Evolutionary conservation across 2,797 vertebrate genomes (phyloP).

Genomic region (Mormyrus hasselquistii): DNA sequence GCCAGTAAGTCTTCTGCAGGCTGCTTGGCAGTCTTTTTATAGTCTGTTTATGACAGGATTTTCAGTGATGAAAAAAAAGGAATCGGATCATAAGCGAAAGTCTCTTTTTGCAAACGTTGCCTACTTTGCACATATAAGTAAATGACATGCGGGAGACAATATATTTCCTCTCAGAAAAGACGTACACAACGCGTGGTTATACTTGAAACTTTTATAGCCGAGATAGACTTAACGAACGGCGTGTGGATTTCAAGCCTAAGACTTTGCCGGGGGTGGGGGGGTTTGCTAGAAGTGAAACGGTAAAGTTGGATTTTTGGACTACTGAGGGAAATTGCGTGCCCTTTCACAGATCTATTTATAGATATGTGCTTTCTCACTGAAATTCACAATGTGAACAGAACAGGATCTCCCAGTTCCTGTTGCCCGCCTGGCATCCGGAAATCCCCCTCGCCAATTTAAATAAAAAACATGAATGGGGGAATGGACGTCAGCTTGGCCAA

Average conservation of each 20-base stretch:
- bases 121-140: neutral
- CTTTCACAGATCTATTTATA: constrained; percentile 18
- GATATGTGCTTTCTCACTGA: neutral
- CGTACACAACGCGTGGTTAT: neutral
- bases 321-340: neutral
- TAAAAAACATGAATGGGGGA: constrained; percentile 33
- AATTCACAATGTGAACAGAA: constrained; percentile 20
- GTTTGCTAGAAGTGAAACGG: neutral
- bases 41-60: neutral
- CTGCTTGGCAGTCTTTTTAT: neutral
- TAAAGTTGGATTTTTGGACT: neutral
- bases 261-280: neutral
- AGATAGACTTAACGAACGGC: neutral
- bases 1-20: neutral
- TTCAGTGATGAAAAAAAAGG: neutral
- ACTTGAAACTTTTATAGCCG: neutral
- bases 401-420: constrained; percentile 30
- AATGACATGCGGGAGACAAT: neutral
- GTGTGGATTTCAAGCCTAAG: neutral
- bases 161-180: neutral
- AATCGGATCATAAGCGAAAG: neutral
- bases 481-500: constrained; percentile 24
- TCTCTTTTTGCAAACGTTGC: neutral
- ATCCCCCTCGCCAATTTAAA: constrained; percentile 6
- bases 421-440: neutral